Conservation (phyloP, 2,888 invertebrate species). For the Polymixis lichenea region DNA sequence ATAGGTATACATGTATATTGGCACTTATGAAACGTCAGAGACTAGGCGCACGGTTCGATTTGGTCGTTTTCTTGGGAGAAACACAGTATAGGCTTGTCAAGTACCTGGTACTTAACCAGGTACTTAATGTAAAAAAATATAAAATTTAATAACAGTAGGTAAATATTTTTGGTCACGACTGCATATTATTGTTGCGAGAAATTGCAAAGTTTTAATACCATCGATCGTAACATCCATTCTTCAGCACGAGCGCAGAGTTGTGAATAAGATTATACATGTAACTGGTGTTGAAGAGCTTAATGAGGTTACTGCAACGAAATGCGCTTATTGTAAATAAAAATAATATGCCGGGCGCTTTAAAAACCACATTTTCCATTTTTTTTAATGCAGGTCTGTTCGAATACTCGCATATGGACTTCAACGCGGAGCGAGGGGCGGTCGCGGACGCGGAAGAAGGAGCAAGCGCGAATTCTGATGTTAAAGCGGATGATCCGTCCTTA, state of each 20-base stretch:
- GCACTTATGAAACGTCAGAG: no score
- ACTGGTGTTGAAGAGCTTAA: conserved; percentile 20
- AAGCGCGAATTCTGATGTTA: conserved; percentile 91
- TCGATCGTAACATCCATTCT: conserved; percentile 14
- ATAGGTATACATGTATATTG: no score
- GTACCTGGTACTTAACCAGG: no score
- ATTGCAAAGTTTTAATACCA: not conserved
- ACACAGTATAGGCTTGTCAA: no score
- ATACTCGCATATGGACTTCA: conserved; percentile 95
- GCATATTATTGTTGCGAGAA: not conserved
- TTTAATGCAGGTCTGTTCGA: conserved; percentile 92
- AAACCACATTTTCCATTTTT: conserved; percentile 1
- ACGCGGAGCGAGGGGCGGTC: conserved; percentile 93
- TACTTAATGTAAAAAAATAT: no score
- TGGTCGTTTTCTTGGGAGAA: no score
- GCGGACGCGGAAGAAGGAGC: conserved; percentile 88
- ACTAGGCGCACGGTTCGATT: no score
- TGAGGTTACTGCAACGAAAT: conserved; percentile 18
- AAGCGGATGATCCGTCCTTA: conserved; percentile 93
- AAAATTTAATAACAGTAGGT: not conserved
- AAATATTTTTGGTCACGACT: not conserved
- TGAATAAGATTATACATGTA: conserved; percentile 31
- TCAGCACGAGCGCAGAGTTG: not conserved
- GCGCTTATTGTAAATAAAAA: not conserved
- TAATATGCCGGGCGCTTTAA: not conserved